A percentile compares a stretch with the other conserved stretches of the same genome.
phyloP scores from a whole-genome alignment of 2,797 vertebrate genomes.

The Brachyrhaphis roseni region DNA sequence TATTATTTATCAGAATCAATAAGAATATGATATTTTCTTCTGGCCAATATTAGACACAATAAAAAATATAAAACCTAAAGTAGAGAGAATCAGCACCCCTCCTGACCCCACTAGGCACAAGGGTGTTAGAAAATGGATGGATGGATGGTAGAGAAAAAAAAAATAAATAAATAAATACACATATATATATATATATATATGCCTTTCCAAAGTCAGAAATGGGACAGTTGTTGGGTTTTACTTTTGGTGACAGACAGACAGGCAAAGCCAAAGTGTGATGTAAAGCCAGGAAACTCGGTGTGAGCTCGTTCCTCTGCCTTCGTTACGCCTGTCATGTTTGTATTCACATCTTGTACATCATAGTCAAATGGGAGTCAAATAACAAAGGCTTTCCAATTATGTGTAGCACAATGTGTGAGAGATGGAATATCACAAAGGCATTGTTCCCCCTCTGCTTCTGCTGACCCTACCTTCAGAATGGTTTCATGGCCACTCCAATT shows the following conservation, averaged over 20 bases:
- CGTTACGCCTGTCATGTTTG: constrained; percentile 75
- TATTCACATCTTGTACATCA: constrained; percentile 82
- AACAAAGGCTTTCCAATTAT: constrained; percentile 84
- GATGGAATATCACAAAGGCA: constrained; percentile 81
- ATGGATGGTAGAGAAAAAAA: too few species aligned
- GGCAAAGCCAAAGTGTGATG: constrained; percentile 65
- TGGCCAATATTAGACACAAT: not conserved
- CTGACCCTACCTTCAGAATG: constrained; percentile 81
- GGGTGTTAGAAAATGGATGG: too few species aligned
- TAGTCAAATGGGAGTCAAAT: constrained; percentile 83
- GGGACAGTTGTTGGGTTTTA: constrained; percentile 60
- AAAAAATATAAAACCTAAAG: not conserved
- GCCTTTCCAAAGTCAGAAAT: constrained; percentile 45
- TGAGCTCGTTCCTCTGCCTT: constrained; percentile 65
- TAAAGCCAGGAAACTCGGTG: constrained; percentile 71
- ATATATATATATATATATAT: not conserved
- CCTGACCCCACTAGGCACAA: too few species aligned
- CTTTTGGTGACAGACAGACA: constrained; percentile 52
- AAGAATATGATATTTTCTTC: not conserved
- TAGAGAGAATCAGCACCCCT: not conserved
- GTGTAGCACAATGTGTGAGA: constrained; percentile 74
- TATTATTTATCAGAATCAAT: not conserved
- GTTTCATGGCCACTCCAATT: constrained; percentile 76
- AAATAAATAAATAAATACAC: too few species aligned
- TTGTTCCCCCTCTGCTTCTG: constrained; percentile 71